Evolutionary conservation across 2,888 invertebrate genomes (phyloP), one percentile per base, ranked within the genome.

Genomic region (Pyrocoelia pectoralis): DNA sequence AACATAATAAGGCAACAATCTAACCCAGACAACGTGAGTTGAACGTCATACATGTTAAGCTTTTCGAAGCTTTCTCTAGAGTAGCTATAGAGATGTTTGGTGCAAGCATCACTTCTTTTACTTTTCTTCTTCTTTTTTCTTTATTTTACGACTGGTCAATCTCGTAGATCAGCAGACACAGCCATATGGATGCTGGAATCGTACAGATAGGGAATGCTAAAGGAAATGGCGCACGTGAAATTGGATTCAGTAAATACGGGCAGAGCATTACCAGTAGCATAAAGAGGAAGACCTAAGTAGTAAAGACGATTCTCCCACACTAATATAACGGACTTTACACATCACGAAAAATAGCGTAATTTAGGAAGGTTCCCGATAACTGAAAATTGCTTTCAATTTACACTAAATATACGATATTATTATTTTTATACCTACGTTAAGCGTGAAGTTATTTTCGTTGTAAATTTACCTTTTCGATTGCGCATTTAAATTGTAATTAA

Each of bases 181-280:
- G 67, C 65, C 61, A 67, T 67, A 65, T 65, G 67, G 65, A 67
- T 67, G 56, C 67, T 61, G 61, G 53, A 53, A 48, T 41, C 67
- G 67, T 65, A 56, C 56, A 65, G 67, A 67, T 67, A 65, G 61
- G 55, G 60, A 58, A 64, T 58, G 61, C 65, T 41, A 61, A 61
- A 65, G 67, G 61, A 65, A 67, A 67, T 65, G 67, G 67, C 51
- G 67, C 65, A 67, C 67, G 65, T 64, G 67, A 67, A 67, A 67
- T 67, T 67, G 67, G 67, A 65, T 67, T 65, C 61, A 56, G 67
- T 67, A 67, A 67, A 67, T 67, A 67, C 67, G 67, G 64, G 65
- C 56, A 50, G 67, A 51, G 56, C 67, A 65, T 67, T 65, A 67
- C 64, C 61, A 56, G 56, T 12, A 14, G 48, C 58, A 61, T 67